phyloP scores from a whole-genome alignment of 2,113 vertebrate species.

The Antechinus flavipes region DNA sequence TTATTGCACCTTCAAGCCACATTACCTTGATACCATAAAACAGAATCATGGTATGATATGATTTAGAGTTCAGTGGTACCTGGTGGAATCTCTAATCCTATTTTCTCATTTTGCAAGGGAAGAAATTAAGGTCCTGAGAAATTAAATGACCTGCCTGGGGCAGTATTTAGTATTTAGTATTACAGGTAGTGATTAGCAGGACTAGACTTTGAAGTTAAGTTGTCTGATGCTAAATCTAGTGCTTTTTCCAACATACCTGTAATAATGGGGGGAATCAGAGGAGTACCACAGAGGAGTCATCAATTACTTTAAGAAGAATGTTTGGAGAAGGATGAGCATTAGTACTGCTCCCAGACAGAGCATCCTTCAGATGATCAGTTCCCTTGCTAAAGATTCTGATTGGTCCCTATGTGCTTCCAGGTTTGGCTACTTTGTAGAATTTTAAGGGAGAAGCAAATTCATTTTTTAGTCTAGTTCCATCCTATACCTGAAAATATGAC shows the following conservation, averaged over 20 bases:
- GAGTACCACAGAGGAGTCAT: constrained; percentile 69
- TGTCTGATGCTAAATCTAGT: not conserved
- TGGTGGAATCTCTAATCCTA: not conserved
- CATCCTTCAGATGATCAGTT: not conserved
- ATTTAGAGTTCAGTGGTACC: not conserved
- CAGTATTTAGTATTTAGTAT: not conserved
- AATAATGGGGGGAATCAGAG: not conserved
- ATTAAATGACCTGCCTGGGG: not conserved
- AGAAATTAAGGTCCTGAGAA: not conserved
- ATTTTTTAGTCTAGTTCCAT: not conserved
- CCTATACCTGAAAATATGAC: not conserved
- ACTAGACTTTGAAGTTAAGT: not conserved
- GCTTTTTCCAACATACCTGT: not conserved
- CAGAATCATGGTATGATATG: not conserved
- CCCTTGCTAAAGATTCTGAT: not conserved
- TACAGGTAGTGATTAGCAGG: not conserved
- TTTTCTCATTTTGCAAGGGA: not conserved
- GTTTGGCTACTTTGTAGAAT: not conserved
- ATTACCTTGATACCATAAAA: not conserved
- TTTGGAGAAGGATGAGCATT: constrained; percentile 32
- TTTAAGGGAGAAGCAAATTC: not conserved
- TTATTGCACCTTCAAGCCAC: not conserved
- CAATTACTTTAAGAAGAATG: constrained; percentile 73
- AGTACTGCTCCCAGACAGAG: not conserved
- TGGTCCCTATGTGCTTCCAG: not conserved